Percentiles rank a stretch among this genome's conserved stretches.
These are phyloP conservation scores for Myotis findleyi DNA, from an alignment of 2,797 vertebrate species.

Conservation along the genomic window DNA sequence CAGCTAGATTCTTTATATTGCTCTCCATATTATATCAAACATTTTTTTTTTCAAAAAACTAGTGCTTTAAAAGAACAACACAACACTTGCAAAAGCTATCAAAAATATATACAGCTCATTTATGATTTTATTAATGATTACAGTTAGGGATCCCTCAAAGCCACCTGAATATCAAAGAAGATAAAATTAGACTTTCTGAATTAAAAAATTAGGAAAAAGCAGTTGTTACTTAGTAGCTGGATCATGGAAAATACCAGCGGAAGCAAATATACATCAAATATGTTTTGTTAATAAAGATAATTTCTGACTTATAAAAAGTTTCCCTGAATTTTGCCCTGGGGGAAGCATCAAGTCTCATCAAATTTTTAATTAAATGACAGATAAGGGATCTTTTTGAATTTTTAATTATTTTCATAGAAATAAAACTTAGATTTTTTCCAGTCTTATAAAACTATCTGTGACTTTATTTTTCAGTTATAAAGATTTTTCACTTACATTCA, in stretches of 20 bases:
- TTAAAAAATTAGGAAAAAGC: not conserved
- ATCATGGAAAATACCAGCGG: not conserved
- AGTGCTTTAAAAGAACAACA: slow-evolving; percentile 12
- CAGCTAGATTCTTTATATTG: slow-evolving; percentile 68
- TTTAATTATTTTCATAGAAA: slow-evolving; percentile 45
- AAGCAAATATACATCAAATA: not conserved
- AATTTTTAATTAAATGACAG: slow-evolving; percentile 45
- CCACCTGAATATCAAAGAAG: not conserved
- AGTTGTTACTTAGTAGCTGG: not conserved
- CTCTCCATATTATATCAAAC: slow-evolving; percentile 52
- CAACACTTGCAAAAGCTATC: slow-evolving; percentile 52
- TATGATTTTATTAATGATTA: slow-evolving; percentile 31
- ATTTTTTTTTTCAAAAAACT: not conserved
- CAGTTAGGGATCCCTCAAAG: not conserved
- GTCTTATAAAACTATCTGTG: not conserved
- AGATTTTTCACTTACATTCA: slow-evolving; percentile 16
- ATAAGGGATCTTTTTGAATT: not conserved
- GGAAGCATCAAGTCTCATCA: not conserved
- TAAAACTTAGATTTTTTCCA: not conserved
- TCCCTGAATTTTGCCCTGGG: not conserved
- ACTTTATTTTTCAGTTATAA: slow-evolving; percentile 47
- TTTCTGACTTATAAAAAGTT: not conserved
- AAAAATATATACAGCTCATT: not conserved
- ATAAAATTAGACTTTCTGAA: slow-evolving; percentile 45
- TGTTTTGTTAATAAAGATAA: slow-evolving; percentile 35